phyloP scores from a whole-genome alignment of 2,888 invertebrate species.

The Lepidocyrtoides sp. region DNA sequence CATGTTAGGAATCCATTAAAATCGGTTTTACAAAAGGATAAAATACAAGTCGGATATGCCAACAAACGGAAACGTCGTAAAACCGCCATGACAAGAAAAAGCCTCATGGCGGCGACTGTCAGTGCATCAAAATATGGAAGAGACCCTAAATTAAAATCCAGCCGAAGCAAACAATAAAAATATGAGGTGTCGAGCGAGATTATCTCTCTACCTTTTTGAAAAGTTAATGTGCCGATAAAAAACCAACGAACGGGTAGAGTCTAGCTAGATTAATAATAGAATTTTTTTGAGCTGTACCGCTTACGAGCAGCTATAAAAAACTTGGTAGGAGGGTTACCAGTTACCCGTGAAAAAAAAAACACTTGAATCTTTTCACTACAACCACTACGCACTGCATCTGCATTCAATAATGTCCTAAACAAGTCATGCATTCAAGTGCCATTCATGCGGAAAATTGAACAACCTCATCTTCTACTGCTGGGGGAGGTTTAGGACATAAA shows the following conservation, averaged over 20 bases:
- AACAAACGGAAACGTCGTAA: too few species aligned
- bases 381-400: neutral
- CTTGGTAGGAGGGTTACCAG: slow-evolving; percentile 34
- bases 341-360: slow-evolving; percentile 42
- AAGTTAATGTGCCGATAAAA: slow-evolving; percentile 16
- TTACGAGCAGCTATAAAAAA: neutral
- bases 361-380: slow-evolving; percentile 3
- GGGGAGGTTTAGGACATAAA: neutral
- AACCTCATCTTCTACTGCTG: neutral
- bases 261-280: slow-evolving; percentile 1
- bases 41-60: too few species aligned
- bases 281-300: neutral
- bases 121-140: too few species aligned
- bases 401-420: slow-evolving; percentile 33
- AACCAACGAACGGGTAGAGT: neutral
- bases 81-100: too few species aligned
- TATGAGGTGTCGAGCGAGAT: slow-evolving; percentile 25
- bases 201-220: neutral
- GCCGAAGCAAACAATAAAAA: neutral
- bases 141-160: too few species aligned
- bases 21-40: too few species aligned
- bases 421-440: slow-evolving; percentile 55
- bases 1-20: too few species aligned
- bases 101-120: too few species aligned
- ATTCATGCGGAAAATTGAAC: slow-evolving; percentile 62